Evolutionary conservation across 2,888 invertebrate genomes (phyloP).

Genomic region (Orchestes rusci): DNA sequence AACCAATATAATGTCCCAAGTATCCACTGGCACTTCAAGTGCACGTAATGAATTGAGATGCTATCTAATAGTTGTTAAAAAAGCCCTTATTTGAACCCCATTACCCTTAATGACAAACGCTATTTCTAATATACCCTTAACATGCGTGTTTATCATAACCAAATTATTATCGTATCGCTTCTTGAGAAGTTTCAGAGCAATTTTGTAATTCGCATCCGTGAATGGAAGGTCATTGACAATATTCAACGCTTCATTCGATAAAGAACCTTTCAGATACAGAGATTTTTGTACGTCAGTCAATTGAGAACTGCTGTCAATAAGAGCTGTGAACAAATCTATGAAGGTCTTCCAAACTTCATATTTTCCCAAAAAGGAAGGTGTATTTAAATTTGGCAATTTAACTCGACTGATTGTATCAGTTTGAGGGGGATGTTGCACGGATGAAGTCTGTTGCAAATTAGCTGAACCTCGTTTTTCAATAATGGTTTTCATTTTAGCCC

Average conservation of each 20-base stretch:
- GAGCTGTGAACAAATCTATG: slow-evolving; percentile 5
- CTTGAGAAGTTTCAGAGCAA: slow-evolving; percentile 21
- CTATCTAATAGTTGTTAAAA: slow-evolving; percentile 4
- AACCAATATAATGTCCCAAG: no score
- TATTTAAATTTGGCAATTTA: slow-evolving; percentile 5
- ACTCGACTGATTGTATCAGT: not conserved
- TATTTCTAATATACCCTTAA: no score
- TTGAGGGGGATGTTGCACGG: not conserved
- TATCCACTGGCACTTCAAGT: no score
- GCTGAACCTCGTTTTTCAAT: not conserved
- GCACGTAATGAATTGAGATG: no score
- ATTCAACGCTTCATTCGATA: slow-evolving; percentile 19
- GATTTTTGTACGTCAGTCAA: slow-evolving; percentile 18
- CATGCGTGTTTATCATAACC: slow-evolving; percentile 21
- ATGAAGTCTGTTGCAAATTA: slow-evolving; percentile 1
- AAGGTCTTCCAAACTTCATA: slow-evolving; percentile 5
- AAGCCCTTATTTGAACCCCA: slow-evolving; percentile 4
- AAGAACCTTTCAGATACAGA: slow-evolving; percentile 18
- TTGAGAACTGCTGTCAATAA: slow-evolving; percentile 3
- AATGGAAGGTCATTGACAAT: slow-evolving; percentile 19
- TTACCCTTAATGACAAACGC: no score
- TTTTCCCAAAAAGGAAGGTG: slow-evolving; percentile 6
- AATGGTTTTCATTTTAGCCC: slow-evolving; percentile 2
- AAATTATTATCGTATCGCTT: slow-evolving; percentile 23
- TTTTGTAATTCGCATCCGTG: slow-evolving; percentile 20